phyloP scores from a whole-genome alignment of 2,113 vertebrate genomes.

The Chaenocephalus aceratus region DNA sequence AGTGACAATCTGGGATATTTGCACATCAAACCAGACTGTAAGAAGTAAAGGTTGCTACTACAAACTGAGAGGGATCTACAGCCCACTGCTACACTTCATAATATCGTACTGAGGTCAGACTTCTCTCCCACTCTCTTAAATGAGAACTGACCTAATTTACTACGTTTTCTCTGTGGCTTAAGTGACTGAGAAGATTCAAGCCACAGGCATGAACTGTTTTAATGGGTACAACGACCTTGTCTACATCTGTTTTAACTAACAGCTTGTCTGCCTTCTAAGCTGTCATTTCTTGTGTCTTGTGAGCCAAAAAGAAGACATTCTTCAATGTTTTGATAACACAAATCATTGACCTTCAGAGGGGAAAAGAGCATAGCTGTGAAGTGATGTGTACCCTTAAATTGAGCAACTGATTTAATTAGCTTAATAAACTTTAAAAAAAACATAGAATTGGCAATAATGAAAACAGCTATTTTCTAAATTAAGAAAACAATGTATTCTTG shows the following conservation, averaged over 20 bases:
- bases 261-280: too few relatives aligned
- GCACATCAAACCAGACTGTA: not conserved
- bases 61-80: not conserved
- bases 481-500: too few relatives aligned
- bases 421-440: too few relatives aligned
- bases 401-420: too few relatives aligned
- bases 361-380: not conserved
- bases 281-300: too few relatives aligned
- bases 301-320: not conserved
- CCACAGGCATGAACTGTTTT: too few relatives aligned
- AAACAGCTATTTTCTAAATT: too few relatives aligned
- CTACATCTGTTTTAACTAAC: too few relatives aligned
- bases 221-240: too few relatives aligned
- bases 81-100: not conserved
- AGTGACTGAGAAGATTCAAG: too few relatives aligned
- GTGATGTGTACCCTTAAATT: too few relatives aligned
- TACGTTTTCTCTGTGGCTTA: not conserved
- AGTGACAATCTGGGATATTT: not conserved
- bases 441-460: too few relatives aligned
- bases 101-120: not conserved
- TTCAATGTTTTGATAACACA: not conserved
- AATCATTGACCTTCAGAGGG: not conserved
- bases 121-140: constrained; percentile 11
- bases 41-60: not conserved
- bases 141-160: constrained; percentile 6